Base-by-base conservation (phyloP, 2,113 vertebrate species). In the Carassius auratus region DNA sequence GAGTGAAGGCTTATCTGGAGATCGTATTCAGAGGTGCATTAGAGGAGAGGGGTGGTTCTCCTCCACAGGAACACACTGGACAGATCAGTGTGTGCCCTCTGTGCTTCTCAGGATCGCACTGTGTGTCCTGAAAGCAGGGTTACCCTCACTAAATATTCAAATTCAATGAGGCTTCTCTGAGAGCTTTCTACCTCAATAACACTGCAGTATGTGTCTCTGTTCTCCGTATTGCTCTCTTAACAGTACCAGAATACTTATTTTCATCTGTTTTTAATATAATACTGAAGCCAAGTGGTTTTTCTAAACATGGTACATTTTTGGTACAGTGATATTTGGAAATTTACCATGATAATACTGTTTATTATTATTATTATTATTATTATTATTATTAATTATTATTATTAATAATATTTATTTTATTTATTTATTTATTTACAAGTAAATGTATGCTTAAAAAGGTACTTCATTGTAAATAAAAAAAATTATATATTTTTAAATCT, bases 1-100 rank as follows among this genome's bases (percentile, higher is more conserved):
- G 71, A 84, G 77, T 38, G 36, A 42, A 79, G 81, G 82, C 76
- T 76, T 76, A 84, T 85, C 86, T 86, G 62, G 69, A 84, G 86
- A 88, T 86, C 75, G 68, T 64, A 57, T 86, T 86, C 55, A 74
- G 81, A 21, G 62, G 33, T 55, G 52, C 76, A 86, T 88, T 79
- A 83, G 50, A 76, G 33, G 61, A 86, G 36, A 59, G 48, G 61
- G 52, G 73, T 69, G 69, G 21, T 33, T n/a, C 57, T 62, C 33
- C 76, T 62, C 69, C 10, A 5, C 48, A 66, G 55, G 45, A 84
- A 76, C 38, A 17, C 26, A 55, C 79, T 9, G 36, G 50, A 82
- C 66, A 12, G 42, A 85, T 86, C 64, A 36, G 26, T 26, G 66
- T 69, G 45, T 76, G 71, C 62, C 57, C 30, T 45, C 76, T 88